Percentiles rank a stretch among this genome's conserved stretches.
Evolutionary conservation across 1,140 invertebrate genomes (phyloP).

Genomic region (Drosophila mayri): DNA sequence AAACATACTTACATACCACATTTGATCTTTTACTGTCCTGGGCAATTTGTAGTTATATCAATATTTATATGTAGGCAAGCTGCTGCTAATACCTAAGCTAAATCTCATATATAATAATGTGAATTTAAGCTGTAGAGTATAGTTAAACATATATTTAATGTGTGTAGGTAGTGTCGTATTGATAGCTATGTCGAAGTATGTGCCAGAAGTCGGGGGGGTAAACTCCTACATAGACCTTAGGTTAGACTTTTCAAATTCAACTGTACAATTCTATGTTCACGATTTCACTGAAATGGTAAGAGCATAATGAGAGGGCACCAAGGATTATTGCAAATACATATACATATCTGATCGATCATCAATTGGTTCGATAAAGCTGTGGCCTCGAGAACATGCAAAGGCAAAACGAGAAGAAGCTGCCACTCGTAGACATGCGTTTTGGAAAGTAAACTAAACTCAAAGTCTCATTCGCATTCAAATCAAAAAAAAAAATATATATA

Average conservation of each 20-base stretch:
- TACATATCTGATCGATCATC: slow-evolving; percentile 20
- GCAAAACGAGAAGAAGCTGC: slow-evolving; percentile 16
- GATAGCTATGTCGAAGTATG: slow-evolving; percentile 49
- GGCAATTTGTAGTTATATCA: slow-evolving; percentile 12
- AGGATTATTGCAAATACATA: slow-evolving; percentile 49
- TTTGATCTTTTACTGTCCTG: slow-evolving; percentile 12
- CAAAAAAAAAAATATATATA: not conserved
- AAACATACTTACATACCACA: slow-evolving; percentile 19
- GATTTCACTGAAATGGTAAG: slow-evolving; percentile 79
- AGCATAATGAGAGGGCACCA: slow-evolving; percentile 49
- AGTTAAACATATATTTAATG: slow-evolving; percentile 32
- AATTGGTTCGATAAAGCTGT: not conserved
- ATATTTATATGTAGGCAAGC: slow-evolving; percentile 33
- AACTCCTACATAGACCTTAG: slow-evolving; percentile 52
- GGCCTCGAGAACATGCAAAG: slow-evolving; percentile 25
- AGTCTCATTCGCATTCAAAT: slow-evolving; percentile 17
- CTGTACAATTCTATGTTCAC: slow-evolving; percentile 63
- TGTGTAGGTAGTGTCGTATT: slow-evolving; percentile 36
- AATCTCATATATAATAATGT: slow-evolving; percentile 37
- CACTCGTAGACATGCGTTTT: slow-evolving; percentile 36
- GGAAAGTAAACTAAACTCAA: slow-evolving; percentile 6
- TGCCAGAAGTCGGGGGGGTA: slow-evolving; percentile 41
- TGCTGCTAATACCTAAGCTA: slow-evolving; percentile 41
- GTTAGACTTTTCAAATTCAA: slow-evolving; percentile 67
- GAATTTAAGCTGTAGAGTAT: slow-evolving; percentile 11